Conservation (phyloP, 2,888 invertebrate species). For the Venusia cambrica region DNA sequence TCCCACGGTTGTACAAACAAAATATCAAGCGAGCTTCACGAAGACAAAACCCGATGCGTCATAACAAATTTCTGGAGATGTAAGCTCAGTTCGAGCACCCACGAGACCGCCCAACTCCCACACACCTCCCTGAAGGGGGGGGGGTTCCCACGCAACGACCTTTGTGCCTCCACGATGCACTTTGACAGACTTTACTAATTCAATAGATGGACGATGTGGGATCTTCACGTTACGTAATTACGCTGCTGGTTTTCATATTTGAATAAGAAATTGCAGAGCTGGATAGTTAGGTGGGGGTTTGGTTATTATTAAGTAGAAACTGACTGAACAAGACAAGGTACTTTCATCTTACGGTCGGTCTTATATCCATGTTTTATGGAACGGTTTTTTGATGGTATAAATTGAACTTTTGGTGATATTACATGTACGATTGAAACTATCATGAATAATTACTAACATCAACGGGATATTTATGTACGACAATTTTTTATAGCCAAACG, state of each 20-base stretch:
- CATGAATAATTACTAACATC: too few relatives aligned
- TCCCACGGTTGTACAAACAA: background rate
- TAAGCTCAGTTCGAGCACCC: conserved; percentile 67
- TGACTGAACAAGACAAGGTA: conserved; percentile 1
- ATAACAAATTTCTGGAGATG: conserved; percentile 77
- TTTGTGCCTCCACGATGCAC: conserved; percentile 78
- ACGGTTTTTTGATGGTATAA: too few relatives aligned
- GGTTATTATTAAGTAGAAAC: background rate
- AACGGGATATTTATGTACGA: too few relatives aligned
- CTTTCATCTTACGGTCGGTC: too few relatives aligned
- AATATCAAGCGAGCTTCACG: conserved; percentile 24
- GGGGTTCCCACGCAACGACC: conserved; percentile 80
- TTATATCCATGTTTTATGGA: too few relatives aligned
- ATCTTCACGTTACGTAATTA: conserved; percentile 58
- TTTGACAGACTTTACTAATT: conserved; percentile 80
- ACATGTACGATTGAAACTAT: too few relatives aligned
- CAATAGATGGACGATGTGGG: conserved; percentile 73
- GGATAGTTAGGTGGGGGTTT: background rate
- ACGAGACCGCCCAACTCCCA: conserved; percentile 46
- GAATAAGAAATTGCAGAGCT: conserved; percentile 17
- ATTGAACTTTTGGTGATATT: too few relatives aligned
- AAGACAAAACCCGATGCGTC: conserved; percentile 72
- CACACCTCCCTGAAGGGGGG: conserved; percentile 50
- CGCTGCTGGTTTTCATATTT: conserved; percentile 31
- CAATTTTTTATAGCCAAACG: too few relatives aligned